phyloP scores from a whole-genome alignment of 1,140 invertebrate genomes.

The Leptinotarsa undecemlineata region DNA sequence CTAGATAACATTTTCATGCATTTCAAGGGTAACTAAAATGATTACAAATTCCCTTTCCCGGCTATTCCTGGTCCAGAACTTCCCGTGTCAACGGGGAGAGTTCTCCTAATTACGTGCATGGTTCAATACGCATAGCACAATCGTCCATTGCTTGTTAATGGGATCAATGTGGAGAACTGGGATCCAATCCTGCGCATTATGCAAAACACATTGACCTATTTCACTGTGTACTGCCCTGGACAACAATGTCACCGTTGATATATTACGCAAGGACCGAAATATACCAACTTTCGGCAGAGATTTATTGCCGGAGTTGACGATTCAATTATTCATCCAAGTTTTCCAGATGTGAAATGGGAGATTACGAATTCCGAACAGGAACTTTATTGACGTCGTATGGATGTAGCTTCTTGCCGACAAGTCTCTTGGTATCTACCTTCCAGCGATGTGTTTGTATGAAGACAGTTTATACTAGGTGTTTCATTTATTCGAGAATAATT shows the following conservation, averaged over 20 bases:
- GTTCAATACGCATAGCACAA: conserved; percentile 32
- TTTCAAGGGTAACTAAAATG: too few relatives aligned
- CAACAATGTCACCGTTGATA: conserved; percentile 31
- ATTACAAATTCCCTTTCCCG: neutral
- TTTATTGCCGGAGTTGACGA: neutral
- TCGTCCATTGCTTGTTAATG: conserved; percentile 38
- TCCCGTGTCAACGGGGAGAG: neutral
- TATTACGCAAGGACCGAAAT: conserved; percentile 12
- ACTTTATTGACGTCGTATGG: too few relatives aligned
- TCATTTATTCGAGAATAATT: too few relatives aligned
- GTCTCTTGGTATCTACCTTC: too few relatives aligned
- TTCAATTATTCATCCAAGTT: neutral
- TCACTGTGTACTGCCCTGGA: conserved; percentile 35
- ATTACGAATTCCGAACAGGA: neutral
- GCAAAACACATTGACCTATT: conserved; percentile 48
- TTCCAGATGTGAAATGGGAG: neutral
- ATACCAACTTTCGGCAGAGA: conserved; percentile 3
- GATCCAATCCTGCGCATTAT: conserved; percentile 46
- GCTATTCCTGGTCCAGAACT: neutral
- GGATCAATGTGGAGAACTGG: conserved; percentile 44
- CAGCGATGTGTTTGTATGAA: too few relatives aligned
- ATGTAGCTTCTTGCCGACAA: too few relatives aligned
- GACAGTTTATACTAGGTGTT: too few relatives aligned
- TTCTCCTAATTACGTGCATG: neutral
- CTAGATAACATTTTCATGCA: too few relatives aligned